Conservation (phyloP, 2,888 invertebrate species). For the Brassicogethes aeneus region DNA sequence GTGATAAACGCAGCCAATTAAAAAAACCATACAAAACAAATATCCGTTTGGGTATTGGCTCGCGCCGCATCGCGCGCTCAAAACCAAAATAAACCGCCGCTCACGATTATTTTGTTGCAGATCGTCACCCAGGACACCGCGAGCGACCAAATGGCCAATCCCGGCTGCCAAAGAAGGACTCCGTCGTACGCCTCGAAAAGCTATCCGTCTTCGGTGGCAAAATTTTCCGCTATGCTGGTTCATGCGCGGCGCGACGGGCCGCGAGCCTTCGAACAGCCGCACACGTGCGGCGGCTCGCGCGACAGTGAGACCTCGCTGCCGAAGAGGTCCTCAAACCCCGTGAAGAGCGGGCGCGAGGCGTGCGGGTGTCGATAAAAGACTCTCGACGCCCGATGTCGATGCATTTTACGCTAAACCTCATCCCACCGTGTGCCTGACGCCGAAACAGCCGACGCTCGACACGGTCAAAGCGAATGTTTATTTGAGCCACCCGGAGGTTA, state of each 20-base stretch:
- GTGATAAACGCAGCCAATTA: too few species aligned
- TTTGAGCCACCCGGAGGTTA: constrained; percentile 37
- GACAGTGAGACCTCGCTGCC: constrained; percentile 22
- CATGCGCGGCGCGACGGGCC: constrained; percentile 29
- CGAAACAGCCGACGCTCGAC: constrained; percentile 15
- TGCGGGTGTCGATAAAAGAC: constrained; percentile 19
- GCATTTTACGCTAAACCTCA: constrained; percentile 7
- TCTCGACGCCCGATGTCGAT: constrained; percentile 28
- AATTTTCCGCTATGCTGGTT: constrained; percentile 27
- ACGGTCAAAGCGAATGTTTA: constrained; percentile 28
- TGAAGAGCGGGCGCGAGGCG: constrained; percentile 11
- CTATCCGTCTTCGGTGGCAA: constrained; percentile 26
- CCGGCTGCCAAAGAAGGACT: constrained; percentile 14
- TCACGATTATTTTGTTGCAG: too few species aligned
- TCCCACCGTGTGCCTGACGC: constrained; percentile 17
- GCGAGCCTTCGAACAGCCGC: constrained; percentile 31
- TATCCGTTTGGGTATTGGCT: too few species aligned
- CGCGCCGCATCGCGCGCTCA: too few species aligned
- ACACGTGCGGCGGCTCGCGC: constrained; percentile 41
- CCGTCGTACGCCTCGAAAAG: constrained; percentile 18
- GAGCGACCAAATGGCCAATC: constrained; percentile 18
- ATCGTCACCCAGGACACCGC: too few species aligned
- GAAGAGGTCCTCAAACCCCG: constrained; percentile 15
- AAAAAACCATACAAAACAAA: too few species aligned
- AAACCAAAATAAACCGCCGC: too few species aligned